Evolutionary conservation across 2,113 vertebrate genomes (phyloP).

Genomic region (Zosterops japonicus): DNA sequence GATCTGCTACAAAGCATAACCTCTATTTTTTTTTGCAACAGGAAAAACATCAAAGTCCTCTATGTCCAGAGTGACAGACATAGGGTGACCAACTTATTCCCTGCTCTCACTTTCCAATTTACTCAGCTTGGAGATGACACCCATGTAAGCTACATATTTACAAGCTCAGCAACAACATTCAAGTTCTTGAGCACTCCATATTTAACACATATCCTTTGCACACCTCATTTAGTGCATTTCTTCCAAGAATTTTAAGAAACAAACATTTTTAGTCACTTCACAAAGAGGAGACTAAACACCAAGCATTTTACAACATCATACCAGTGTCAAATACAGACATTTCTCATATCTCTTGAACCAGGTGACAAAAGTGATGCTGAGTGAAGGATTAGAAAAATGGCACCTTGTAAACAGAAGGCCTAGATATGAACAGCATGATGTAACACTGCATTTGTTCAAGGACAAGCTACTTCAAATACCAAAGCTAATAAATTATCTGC

Average conservation of each 20-base stretch:
- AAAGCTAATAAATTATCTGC: neutral
- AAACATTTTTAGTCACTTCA: neutral
- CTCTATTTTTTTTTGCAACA: neutral
- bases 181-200: neutral
- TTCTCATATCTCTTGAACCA: neutral
- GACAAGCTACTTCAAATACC: constrained; percentile 14
- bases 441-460: neutral
- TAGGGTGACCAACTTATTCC: neutral
- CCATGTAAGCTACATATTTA: neutral
- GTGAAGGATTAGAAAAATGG: neutral
- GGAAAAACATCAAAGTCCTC: neutral
- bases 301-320: neutral
- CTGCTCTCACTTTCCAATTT: neutral
- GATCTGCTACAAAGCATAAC: neutral
- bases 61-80: neutral
- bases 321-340: neutral
- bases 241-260: neutral
- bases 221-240: neutral
- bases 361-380: neutral
- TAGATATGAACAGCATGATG: neutral
- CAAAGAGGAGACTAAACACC: neutral
- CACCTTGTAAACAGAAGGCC: neutral
- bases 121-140: neutral
- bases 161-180: neutral
- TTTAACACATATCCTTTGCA: neutral